A percentile compares a stretch with the other conserved stretches of the same genome.
Conservation (phyloP, 2,797 vertebrate species). For the Acipenser transmontanus region DNA sequence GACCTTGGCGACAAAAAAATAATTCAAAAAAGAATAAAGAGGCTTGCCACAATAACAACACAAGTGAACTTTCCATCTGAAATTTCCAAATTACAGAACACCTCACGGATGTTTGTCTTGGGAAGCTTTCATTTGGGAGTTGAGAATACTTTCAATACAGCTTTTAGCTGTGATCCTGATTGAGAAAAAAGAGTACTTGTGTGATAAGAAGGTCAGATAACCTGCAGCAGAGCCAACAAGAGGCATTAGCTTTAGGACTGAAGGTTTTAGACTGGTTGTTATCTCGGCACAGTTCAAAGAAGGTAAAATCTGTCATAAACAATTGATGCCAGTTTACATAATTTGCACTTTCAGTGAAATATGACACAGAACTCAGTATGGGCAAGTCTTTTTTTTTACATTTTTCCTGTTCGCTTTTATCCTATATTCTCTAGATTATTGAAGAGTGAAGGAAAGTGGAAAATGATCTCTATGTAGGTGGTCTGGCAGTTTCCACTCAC, state of each 20-base stretch:
- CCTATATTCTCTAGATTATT: slow-evolving; percentile 36
- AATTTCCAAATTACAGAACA: slow-evolving; percentile 10
- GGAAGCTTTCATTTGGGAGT: slow-evolving; percentile 42
- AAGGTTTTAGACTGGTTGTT: slow-evolving; percentile 34
- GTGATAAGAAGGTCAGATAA: slow-evolving; percentile 48
- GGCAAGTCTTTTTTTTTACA: slow-evolving; percentile 39
- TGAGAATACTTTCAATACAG: slow-evolving; percentile 30
- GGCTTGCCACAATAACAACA: slow-evolving; percentile 34
- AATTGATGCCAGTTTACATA: slow-evolving; percentile 38
- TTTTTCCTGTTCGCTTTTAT: slow-evolving; percentile 45
- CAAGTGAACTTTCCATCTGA: neutral
- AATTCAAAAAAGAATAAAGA: slow-evolving; percentile 21
- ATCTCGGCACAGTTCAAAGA: slow-evolving; percentile 32
- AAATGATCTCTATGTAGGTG: slow-evolving; percentile 42
- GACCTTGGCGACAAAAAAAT: slow-evolving; percentile 22
- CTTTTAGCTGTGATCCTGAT: slow-evolving; percentile 41
- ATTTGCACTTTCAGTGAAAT: slow-evolving; percentile 40
- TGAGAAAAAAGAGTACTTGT: slow-evolving; percentile 38
- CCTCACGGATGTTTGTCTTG: slow-evolving; percentile 15
- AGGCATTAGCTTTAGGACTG: slow-evolving; percentile 37
- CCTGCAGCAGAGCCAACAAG: slow-evolving; percentile 38
- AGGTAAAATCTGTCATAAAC: slow-evolving; percentile 44
- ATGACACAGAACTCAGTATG: slow-evolving; percentile 39
- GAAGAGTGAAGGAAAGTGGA: slow-evolving; percentile 37
- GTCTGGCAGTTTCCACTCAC: slow-evolving; percentile 28